These are phyloP conservation scores for Bibio marci DNA, from an alignment of 2,888 invertebrate species.

Conservation along the genomic window DNA sequence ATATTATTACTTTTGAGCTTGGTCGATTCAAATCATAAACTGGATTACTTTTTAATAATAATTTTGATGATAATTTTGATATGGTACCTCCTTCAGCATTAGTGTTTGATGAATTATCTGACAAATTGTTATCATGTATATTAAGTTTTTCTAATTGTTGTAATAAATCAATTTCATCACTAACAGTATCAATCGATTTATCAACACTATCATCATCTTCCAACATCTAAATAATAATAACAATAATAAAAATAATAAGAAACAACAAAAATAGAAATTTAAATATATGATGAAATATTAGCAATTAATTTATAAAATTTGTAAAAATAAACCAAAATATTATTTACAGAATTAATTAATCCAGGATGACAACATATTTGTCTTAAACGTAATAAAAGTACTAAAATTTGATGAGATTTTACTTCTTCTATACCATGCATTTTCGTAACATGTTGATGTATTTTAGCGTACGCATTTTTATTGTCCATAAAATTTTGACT, in stretches of 20 bases:
- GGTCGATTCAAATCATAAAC: slow-evolving; percentile 40
- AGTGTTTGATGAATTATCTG: slow-evolving; percentile 13
- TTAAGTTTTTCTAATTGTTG: slow-evolving; percentile 45
- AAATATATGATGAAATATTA: too few species aligned
- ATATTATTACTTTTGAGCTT: slow-evolving; percentile 41
- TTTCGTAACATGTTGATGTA: neutral
- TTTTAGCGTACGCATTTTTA: neutral
- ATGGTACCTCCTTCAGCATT: slow-evolving; percentile 29
- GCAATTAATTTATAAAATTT: neutral
- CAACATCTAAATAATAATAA: slow-evolving; percentile 32
- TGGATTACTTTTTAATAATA: slow-evolving; percentile 51
- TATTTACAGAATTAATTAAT: slow-evolving; percentile 47
- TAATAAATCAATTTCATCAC: slow-evolving; percentile 38
- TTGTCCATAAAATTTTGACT: too few species aligned
- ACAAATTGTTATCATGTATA: slow-evolving; percentile 23
- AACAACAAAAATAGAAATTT: slow-evolving; percentile 2
- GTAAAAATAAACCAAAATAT: slow-evolving; percentile 1
- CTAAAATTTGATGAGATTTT: slow-evolving; percentile 54
- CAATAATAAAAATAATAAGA: neutral
- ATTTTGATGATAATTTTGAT: slow-evolving; percentile 39
- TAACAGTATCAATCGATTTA: slow-evolving; percentile 23
- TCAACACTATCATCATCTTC: slow-evolving; percentile 25
- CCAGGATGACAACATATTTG: slow-evolving; percentile 84
- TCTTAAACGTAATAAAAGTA: slow-evolving; percentile 64
- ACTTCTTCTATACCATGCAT: slow-evolving; percentile 41